These are phyloP conservation scores for Ips typographus DNA, from an alignment of 1,140 invertebrate genomes.

Conservation along the genomic window DNA sequence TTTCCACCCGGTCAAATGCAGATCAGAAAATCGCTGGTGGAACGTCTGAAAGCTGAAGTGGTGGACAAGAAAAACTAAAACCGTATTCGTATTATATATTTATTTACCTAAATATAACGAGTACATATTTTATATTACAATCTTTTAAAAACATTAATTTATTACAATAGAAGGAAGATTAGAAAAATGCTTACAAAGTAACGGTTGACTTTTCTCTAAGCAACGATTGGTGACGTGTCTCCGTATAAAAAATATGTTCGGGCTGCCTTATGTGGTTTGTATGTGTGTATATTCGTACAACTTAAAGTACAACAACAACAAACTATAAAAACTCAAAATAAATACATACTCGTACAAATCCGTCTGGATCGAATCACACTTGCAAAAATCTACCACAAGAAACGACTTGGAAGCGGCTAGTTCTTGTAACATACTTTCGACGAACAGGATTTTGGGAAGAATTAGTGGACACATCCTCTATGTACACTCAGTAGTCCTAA, in stretches of 20 bases:
- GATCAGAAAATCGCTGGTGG: slow-evolving; percentile 77
- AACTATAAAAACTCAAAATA: too few species aligned
- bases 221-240: neutral
- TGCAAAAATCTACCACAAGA: too few species aligned
- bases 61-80: slow-evolving; percentile 27
- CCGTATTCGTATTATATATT: slow-evolving; percentile 45
- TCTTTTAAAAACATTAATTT: slow-evolving; percentile 47
- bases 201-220: neutral
- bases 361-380: too few species aligned
- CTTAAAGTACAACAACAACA: too few species aligned
- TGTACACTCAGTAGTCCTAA: too few species aligned
- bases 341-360: too few species aligned
- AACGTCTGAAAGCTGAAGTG: slow-evolving; percentile 81
- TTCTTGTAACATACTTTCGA: too few species aligned
- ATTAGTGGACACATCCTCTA: too few species aligned
- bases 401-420: too few species aligned
- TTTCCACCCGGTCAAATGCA: slow-evolving; percentile 66
- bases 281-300: too few species aligned
- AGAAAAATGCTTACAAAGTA: slow-evolving; percentile 34
- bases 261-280: too few species aligned
- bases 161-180: slow-evolving; percentile 44
- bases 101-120: slow-evolving; percentile 54
- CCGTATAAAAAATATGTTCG: slow-evolving; percentile 1
- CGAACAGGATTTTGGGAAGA: too few species aligned
- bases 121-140: slow-evolving; percentile 52